Evolutionary conservation across 2,888 invertebrate genomes (phyloP), one percentile per base, ranked within the genome.

Genomic region (Bibio marci): DNA sequence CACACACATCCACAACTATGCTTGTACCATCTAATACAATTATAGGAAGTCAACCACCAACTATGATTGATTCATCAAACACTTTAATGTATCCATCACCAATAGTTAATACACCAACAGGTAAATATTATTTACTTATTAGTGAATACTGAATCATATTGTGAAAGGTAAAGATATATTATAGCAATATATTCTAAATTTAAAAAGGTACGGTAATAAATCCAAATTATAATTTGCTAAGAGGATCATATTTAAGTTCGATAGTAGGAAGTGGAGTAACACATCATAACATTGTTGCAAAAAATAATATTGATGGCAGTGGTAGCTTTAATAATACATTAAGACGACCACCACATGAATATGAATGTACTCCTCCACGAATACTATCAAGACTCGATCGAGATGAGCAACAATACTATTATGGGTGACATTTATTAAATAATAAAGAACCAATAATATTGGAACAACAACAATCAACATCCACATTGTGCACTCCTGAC

Each of bases 341-440:
- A 40, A 51, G 59, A 8, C 55, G 60, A 25, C 55, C 56, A 18
- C 48, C 31, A 42, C 39, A 28, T 46, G 48, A 33, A 46, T 48
- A 38, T 40, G 57, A 59, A 41, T 51, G 54, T 44, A 56, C 58
- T 4, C 50, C 59, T 44, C 59, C 60, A 14, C 48, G 60, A 7
- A 46, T 43, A 17, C 18, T 49, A 17, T 47, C 43, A 35, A 47
- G 46, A 34, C 45, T 44, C 30, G 45, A 44, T 25, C 39, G 43
- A 10, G 47, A 48, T 30, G 45, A 45, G 41, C 22, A 22, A 22
- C 40, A 58, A 45, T 58, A 57, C 38, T 58, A 55, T 46, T 59
- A 58, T 41, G 60, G 60, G 55, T 61, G 60, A 60, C 60, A 60
- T 46, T 55, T 58, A 45, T 49, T 59, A 4, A 57, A 52, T 46